phyloP scores from a whole-genome alignment of 2,797 vertebrate genomes.

The Oreochromis mossambicus region DNA sequence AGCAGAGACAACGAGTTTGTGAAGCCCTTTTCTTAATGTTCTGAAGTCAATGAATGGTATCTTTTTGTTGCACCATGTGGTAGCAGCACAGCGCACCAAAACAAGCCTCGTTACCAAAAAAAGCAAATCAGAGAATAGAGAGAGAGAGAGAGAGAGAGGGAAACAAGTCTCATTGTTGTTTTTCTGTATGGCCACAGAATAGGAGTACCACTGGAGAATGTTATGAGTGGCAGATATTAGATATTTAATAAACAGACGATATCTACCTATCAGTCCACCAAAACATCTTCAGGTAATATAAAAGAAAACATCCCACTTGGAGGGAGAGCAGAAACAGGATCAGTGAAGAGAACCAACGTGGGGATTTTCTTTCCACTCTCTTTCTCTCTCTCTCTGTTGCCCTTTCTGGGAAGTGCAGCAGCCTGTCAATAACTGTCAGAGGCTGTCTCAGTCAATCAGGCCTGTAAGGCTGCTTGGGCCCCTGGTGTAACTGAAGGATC shows the following conservation, averaged over 20 bases:
- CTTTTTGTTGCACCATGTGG: not conserved
- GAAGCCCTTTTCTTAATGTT: not conserved
- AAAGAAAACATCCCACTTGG: not conserved
- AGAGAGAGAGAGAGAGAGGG: not conserved
- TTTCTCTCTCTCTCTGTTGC: slow-evolving; percentile 19
- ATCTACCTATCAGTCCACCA: not conserved
- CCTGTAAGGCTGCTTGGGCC: slow-evolving; percentile 40
- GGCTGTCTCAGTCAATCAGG: slow-evolving; percentile 58
- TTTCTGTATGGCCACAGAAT: not conserved
- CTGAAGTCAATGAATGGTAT: not conserved
- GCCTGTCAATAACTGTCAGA: slow-evolving; percentile 74
- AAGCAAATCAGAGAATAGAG: not conserved
- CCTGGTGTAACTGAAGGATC: slow-evolving; percentile 58
- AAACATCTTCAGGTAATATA: not conserved
- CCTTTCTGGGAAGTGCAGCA: slow-evolving; percentile 59
- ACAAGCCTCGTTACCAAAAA: not conserved
- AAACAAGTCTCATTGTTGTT: not conserved
- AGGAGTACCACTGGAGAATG: not conserved
- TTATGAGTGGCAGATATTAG: slow-evolving; percentile 6
- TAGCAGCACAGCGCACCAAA: not conserved
- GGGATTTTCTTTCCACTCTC: not conserved
- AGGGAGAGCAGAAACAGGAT: not conserved
- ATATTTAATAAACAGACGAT: slow-evolving; percentile 6
- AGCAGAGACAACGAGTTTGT: not conserved
- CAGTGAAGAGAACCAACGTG: not conserved